Percentiles rank a stretch among this genome's conserved stretches.
phyloP scores from a whole-genome alignment of 1,140 invertebrate species.

The Drosophila lowei region DNA sequence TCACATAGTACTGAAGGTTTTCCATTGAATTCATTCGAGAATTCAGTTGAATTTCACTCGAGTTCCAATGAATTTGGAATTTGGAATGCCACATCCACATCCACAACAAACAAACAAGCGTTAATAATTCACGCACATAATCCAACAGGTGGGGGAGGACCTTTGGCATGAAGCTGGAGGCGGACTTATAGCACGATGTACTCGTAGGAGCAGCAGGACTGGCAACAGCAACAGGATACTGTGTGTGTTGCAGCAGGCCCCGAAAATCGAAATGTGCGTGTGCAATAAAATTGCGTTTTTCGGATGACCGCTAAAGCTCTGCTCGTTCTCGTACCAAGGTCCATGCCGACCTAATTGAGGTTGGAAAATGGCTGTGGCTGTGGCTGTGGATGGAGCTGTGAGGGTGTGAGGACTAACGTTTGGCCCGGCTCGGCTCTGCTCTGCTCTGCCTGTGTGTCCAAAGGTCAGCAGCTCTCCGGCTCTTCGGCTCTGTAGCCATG shows the following conservation, averaged over 20 bases:
- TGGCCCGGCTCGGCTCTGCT: too few relatives aligned
- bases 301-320: slow-evolving; percentile 14
- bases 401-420: too few relatives aligned
- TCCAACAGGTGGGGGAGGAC: slow-evolving; percentile 63
- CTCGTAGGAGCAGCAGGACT: not conserved
- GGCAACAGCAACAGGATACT: not conserved
- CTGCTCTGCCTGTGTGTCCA: not conserved
- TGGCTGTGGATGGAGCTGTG: slow-evolving; percentile 1
- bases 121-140: slow-evolving; percentile 35
- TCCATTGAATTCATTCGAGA: too few relatives aligned
- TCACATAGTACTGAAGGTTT: too few relatives aligned
- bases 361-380: slow-evolving; percentile 23
- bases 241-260: too few relatives aligned
- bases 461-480: slow-evolving; percentile 28
- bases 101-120: slow-evolving; percentile 19
- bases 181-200: too few relatives aligned
- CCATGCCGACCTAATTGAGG: slow-evolving; percentile 34
- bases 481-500: slow-evolving; percentile 3
- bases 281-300: slow-evolving; percentile 59
- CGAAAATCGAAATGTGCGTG: slow-evolving; percentile 69
- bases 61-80: too few relatives aligned
- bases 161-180: too few relatives aligned
- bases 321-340: slow-evolving; percentile 1
- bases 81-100: not conserved
- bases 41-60: too few relatives aligned